These are phyloP conservation scores for Eolophus roseicapilla DNA, from an alignment of 2,113 vertebrate genomes.

Conservation along the genomic window DNA sequence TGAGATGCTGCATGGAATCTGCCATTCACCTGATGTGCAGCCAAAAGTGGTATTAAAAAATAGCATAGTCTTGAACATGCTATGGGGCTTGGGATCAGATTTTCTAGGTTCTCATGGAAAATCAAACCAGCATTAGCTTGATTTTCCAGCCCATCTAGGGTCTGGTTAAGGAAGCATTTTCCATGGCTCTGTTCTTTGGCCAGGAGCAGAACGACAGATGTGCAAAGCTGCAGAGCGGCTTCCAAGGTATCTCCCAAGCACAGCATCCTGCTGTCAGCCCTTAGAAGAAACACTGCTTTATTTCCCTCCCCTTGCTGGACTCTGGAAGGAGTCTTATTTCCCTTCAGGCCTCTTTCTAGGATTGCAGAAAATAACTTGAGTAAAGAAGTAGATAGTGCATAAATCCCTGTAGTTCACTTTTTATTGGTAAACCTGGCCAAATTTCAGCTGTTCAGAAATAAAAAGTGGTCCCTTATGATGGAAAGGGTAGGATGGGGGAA, in stretches of 20 bases:
- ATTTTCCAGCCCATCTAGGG: constrained; percentile 43
- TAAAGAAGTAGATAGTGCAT: background rate
- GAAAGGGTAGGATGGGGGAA: background rate
- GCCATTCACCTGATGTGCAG: constrained; percentile 1
- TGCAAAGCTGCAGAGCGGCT: background rate
- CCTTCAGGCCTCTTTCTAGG: background rate
- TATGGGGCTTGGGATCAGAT: constrained; percentile 20
- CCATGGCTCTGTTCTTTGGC: background rate
- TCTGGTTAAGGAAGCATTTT: constrained; percentile 44
- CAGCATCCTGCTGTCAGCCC: background rate
- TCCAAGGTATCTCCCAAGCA: background rate
- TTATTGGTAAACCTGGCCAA: background rate
- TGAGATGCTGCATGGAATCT: background rate
- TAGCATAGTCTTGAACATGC: background rate
- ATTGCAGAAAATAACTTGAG: background rate
- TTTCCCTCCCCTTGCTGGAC: background rate
- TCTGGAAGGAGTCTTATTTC: background rate
- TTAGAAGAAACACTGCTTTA: background rate
- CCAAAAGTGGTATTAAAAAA: constrained; percentile 19
- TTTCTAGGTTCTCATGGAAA: constrained; percentile 46
- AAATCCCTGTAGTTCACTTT: background rate
- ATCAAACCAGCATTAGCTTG: constrained; percentile 37
- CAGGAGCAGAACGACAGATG: constrained; percentile 29
- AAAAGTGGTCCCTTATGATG: background rate
- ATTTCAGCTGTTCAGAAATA: background rate